Conservation (phyloP, 2,888 invertebrate genomes). For the Pyrrhosoma nymphula region DNA sequence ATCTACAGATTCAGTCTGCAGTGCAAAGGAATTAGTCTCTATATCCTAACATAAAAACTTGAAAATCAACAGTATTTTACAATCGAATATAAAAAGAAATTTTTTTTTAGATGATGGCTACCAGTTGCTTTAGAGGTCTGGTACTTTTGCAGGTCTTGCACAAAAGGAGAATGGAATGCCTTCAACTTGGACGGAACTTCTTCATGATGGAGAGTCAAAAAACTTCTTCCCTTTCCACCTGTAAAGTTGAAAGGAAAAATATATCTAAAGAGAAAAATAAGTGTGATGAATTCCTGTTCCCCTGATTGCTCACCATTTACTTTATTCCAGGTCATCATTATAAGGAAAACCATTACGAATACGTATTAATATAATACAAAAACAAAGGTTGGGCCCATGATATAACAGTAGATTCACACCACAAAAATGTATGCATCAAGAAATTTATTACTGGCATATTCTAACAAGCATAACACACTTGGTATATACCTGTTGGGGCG, state of each 20-base stretch:
- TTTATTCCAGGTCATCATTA: no score
- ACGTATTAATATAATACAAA: no score
- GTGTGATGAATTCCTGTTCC: no score
- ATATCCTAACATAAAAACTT: background rate
- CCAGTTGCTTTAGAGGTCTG: background rate
- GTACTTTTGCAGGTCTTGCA: background rate
- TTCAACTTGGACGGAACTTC: background rate
- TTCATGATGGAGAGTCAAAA: conserved; percentile 40
- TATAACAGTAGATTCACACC: no score
- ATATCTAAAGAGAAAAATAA: background rate
- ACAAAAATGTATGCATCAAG: no score
- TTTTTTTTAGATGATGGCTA: background rate
- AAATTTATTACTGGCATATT: no score
- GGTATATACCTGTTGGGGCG: conserved; percentile 25
- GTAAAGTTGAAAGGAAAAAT: background rate
- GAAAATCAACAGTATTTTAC: background rate
- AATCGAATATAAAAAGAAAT: background rate
- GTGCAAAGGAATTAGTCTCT: no score
- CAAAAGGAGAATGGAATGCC: background rate
- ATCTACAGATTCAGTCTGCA: background rate
- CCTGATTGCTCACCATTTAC: no score
- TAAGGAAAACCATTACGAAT: no score
- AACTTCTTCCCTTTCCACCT: conserved; percentile 61
- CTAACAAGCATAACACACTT: background rate
- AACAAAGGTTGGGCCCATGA: no score